A percentile compares a stretch with the other conserved stretches of the same genome.
These are phyloP conservation scores for Philypnodon macrostomus DNA, from an alignment of 2,797 vertebrate species.

Conservation along the genomic window DNA sequence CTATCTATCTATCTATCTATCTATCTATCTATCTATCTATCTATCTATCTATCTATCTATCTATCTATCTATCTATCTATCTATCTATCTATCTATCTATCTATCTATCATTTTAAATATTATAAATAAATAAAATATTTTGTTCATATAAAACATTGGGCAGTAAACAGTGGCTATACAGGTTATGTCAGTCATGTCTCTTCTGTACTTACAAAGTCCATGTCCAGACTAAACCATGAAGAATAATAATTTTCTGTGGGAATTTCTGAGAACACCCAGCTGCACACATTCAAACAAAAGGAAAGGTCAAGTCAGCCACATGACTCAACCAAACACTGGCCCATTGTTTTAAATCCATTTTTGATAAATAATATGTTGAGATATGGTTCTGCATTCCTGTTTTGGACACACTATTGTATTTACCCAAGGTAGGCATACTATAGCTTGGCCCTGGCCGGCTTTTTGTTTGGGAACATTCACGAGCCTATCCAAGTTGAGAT, in stretches of 20 bases:
- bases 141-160: background rate
- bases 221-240: slow-evolving; percentile 21
- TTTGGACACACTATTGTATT: slow-evolving; percentile 11
- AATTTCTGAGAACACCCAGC: background rate
- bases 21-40: too few relatives aligned
- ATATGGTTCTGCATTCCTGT: slow-evolving; percentile 13
- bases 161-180: too few relatives aligned
- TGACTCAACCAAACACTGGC: slow-evolving; percentile 18
- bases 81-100: too few relatives aligned
- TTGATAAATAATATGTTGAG: slow-evolving; percentile 18
- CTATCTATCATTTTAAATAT: too few relatives aligned
- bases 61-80: too few relatives aligned
- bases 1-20: too few relatives aligned
- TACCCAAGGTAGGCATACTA: slow-evolving; percentile 11
- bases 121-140: background rate
- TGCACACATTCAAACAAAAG: slow-evolving; percentile 10
- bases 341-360: slow-evolving; percentile 30
- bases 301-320: slow-evolving; percentile 6
- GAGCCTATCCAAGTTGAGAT: slow-evolving; percentile 42
- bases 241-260: slow-evolving; percentile 12
- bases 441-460: background rate
- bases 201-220: slow-evolving; percentile 23
- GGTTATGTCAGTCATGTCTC: background rate
- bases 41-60: too few relatives aligned
- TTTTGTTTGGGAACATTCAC: slow-evolving; percentile 25